Base-by-base conservation (phyloP, 1,140 invertebrate genomes). In the Bombus breviceps region DNA sequence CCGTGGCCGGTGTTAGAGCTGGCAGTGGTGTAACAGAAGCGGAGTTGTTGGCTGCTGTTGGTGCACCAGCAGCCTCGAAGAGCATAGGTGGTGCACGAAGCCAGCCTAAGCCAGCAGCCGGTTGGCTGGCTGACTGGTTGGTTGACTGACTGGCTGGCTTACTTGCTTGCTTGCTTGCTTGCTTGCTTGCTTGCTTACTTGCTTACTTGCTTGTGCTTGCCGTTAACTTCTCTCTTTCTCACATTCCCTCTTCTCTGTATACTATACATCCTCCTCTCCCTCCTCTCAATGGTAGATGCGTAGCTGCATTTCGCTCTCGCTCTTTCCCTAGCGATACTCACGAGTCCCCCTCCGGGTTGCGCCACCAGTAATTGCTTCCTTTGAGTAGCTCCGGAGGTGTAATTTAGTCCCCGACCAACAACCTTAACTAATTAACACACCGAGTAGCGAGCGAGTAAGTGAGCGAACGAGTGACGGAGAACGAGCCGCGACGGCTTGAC, bases 371-470 rank as follows among this genome's bases (percentile, higher is more conserved):
- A 95, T 95, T 95, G 94, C 94, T 95, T 95, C 94, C 94, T 95
- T 95, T 95, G 94, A 95, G 94, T 95, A 95, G 94, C 94, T 95
- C 91, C 92, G 93, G 93, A 95, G 94, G 94, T 95, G 94, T 95
- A 95, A 95, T 95, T 95, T 94, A 95, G 94, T 95, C 93, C 92
- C 94, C 94, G 91, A 95, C 94, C 94, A 95, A 94, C 94, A 95
- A 95, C 94, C 93, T 95, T 95, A 95, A 95, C 94, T 95, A 95
- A 95, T 95, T 95, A 95, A 95, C 94, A 95, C 94, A 95, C 93
- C 93, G 92, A 94, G 92, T 93, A 93, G 92, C 92, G 92, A 93
- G 92, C 87, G 93, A 93, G 91, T 91, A 92, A 94, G 90, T 84
- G 93, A 93, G 85, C 89, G 91, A 93, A 92, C 92, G 91, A 93